Base-by-base conservation (phyloP, 2,888 invertebrate species). In the Nasonia oneida region DNA sequence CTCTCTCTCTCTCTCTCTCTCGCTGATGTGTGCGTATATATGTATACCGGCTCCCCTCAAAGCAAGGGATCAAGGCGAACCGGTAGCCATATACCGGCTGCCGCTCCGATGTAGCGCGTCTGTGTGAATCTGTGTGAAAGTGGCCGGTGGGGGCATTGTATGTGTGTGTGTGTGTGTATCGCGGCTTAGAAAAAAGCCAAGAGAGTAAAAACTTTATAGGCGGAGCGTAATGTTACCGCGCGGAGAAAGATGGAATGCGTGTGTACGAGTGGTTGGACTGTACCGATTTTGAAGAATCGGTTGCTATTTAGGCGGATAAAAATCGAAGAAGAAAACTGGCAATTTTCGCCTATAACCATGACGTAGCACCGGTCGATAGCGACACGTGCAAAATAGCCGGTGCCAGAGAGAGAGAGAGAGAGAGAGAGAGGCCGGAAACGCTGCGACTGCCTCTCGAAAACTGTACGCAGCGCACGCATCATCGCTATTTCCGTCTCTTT, bases 51-150 rank as follows among this genome's bases (percentile, higher is more conserved):
- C 71, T 61, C 47, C 71, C 53, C 77, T 70, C 70, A 29, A 29
- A 39, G 2, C 91, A 89, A 91, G 91, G 92, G 92, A 92, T 92
- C 92, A 92, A 92, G 92, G 92, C 90, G 90, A 92, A 92, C 91
- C 91, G 91, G 92, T 91, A 89, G 89, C 87, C 29, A 29, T 88
- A 89, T 53, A 53, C 10, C 6, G 3, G 10, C 42, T 10, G 47
- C 42, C 10, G 6, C 47, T 47, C 12, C 12, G 12, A 10, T 47
- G 53, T 87, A 86, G 87, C 86, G 88, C 88, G 88, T 84, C 89
- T 89, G 88, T 39, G 89, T 90, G 90, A 85, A 67, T 39, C 42
- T 50, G 42, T 42, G 89, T 90, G 90, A 85, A 57, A 33, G 79
- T 77, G 80, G 71, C 83, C 75, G 84, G 87, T 88, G 64, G 64